Evolutionary conservation across 1,140 invertebrate genomes (phyloP), one percentile per base, ranked within the genome.

Genomic region (Pomacea maculata): DNA sequence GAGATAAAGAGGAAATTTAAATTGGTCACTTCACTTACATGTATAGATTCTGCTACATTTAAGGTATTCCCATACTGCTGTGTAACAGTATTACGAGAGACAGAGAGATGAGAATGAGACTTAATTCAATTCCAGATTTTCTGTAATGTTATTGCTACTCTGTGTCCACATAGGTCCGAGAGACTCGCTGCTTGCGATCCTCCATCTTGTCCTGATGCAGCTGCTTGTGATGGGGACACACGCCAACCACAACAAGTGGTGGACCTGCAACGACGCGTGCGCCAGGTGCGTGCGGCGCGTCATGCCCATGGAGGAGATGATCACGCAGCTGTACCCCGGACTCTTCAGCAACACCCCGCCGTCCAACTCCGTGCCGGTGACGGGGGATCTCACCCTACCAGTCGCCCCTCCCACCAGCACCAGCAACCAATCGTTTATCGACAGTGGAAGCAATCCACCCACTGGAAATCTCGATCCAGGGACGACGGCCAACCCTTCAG

Each of bases 271-370:
- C 73, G 75, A 61, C 29, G 80, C 75, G 12, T 83, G 83, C 74
- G 57, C 72, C 1, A 54, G 83, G 1, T 83, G 83, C 68, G 77
- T 78, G 17, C 76, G 83, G 3, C 76, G 67, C 63, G 77, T 81
- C 0, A 64, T 74, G 55, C 77, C 83, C 21, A 79, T 83, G 72
- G 83, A 83, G 57, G 80, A 81, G 73, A 71, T 81, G 34, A 81
- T 83, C 67, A 57, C 75, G 11, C 76, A 83, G 77, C 75, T 83
- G 64, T 83, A 83, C 70, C 73, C 79, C 10, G 83, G 83, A n/a
- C 77, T 83, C 8, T 83, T 83, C 80, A 81, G 80, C 73, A 70
- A 71, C 34, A 34, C 19, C 1, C 83, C 83, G 12, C 83, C 83
- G 14, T 25, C 25, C 19, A 78, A 72, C 63, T 57, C 78, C 14